Conservation (phyloP, 2,888 invertebrate species). For the Campoplex nolae region DNA sequence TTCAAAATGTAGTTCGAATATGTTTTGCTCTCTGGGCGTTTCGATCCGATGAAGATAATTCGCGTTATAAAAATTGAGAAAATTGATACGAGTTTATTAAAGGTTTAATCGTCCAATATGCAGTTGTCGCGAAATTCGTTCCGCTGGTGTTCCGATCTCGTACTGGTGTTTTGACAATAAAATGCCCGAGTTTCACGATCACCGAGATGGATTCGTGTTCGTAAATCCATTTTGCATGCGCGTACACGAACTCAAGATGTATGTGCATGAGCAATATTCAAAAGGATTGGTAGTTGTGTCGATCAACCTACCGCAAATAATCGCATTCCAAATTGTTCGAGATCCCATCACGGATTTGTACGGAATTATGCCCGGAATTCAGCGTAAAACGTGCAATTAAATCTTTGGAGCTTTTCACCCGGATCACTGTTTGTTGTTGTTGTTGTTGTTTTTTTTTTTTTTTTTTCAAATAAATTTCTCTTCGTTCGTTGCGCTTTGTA, state of each 20-base stretch:
- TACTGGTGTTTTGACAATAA: neutral
- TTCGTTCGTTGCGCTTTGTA: neutral
- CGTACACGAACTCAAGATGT: neutral
- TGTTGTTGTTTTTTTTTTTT: neutral
- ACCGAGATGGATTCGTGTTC: neutral
- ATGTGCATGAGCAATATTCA: neutral
- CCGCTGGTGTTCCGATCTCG: neutral
- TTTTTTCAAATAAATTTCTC: neutral
- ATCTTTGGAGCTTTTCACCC: conserved; percentile 1
- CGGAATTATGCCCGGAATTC: conserved; percentile 54
- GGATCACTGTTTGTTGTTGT: conserved; percentile 10
- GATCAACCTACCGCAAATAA: conserved; percentile 53
- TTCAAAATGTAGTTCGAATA: too few species aligned
- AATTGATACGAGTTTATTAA: neutral
- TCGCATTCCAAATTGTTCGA: conserved; percentile 52
- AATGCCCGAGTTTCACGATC: neutral
- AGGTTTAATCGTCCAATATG: neutral
- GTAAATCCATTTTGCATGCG: neutral
- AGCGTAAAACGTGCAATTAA: conserved; percentile 44
- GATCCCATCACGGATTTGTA: conserved; percentile 54
- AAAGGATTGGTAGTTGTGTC: conserved; percentile 28
- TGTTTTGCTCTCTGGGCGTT: too few species aligned
- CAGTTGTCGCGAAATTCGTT: neutral
- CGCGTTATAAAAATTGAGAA: neutral
- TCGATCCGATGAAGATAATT: neutral